phyloP scores from a whole-genome alignment of 2,113 vertebrate genomes.

The Pantherophis guttatus region DNA sequence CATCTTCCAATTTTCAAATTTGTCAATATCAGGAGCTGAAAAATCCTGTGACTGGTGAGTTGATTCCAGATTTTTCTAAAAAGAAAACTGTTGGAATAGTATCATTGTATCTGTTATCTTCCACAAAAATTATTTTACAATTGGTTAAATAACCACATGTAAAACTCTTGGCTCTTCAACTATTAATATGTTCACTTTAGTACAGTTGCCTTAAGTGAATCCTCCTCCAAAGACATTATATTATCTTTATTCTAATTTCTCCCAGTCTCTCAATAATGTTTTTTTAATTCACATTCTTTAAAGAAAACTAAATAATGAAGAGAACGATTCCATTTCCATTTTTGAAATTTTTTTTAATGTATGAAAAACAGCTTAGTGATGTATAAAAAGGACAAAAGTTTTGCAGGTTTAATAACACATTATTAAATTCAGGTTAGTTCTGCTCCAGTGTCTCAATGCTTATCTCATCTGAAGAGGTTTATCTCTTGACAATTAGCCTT shows the following conservation, averaged over 20 bases:
- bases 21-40: background rate
- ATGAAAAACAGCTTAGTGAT: background rate
- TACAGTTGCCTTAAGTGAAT: background rate
- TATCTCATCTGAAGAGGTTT: constrained; percentile 28
- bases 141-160: background rate
- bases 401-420: background rate
- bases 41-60: background rate
- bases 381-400: background rate
- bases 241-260: background rate
- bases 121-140: background rate
- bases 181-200: background rate
- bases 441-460: constrained; percentile 19
- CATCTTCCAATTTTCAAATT: background rate
- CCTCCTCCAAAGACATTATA: background rate
- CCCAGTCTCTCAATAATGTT: background rate
- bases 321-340: background rate
- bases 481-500: constrained; percentile 28
- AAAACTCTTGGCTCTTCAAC: background rate
- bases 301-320: background rate
- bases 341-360: background rate
- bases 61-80: background rate
- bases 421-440: constrained; percentile 9
- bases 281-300: background rate
- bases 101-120: background rate
- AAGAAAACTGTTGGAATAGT: background rate